A percentile compares a stretch with the other conserved stretches of the same genome.
These are phyloP conservation scores for Zaprionus lineosus DNA, from an alignment of 2,888 invertebrate genomes.

Conservation along the genomic window DNA sequence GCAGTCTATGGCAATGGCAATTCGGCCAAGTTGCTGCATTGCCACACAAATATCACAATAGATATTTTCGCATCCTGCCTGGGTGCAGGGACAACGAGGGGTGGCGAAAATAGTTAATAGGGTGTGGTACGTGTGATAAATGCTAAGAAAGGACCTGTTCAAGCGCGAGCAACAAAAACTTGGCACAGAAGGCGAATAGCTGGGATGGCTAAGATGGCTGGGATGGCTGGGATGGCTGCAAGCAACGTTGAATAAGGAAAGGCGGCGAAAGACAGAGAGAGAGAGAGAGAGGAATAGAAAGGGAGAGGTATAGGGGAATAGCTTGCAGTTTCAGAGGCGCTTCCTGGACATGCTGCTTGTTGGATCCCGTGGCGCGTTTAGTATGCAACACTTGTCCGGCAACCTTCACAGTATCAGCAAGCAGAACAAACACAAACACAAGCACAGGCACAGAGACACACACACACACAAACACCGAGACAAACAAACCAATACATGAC, in stretches of 20 bases:
- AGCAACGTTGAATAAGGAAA: no score
- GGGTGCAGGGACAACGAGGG: neutral
- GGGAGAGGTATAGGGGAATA: no score
- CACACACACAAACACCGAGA: no score
- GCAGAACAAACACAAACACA: constrained; percentile 30
- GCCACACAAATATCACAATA: constrained; percentile 12
- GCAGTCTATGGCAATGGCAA: neutral
- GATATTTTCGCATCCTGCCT: no score
- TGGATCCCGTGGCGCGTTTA: constrained; percentile 45
- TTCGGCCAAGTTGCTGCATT: constrained; percentile 4
- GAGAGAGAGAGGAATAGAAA: no score
- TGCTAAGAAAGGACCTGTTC: constrained; percentile 34
- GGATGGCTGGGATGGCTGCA: no score
- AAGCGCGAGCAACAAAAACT: no score
- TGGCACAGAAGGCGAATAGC: no score
- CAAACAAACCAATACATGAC: constrained; percentile 23
- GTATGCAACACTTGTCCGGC: constrained; percentile 67
- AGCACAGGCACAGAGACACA: no score
- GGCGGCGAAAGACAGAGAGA: no score
- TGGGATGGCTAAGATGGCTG: no score
- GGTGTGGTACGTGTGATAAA: constrained; percentile 58
- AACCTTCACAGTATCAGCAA: constrained; percentile 58
- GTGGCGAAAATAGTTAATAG: constrained; percentile 7
- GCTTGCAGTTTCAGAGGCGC: neutral
- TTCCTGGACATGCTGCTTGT: constrained; percentile 16